These are phyloP conservation scores for Dreissena polymorpha DNA, from an alignment of 1,140 invertebrate genomes.

Conservation along the genomic window DNA sequence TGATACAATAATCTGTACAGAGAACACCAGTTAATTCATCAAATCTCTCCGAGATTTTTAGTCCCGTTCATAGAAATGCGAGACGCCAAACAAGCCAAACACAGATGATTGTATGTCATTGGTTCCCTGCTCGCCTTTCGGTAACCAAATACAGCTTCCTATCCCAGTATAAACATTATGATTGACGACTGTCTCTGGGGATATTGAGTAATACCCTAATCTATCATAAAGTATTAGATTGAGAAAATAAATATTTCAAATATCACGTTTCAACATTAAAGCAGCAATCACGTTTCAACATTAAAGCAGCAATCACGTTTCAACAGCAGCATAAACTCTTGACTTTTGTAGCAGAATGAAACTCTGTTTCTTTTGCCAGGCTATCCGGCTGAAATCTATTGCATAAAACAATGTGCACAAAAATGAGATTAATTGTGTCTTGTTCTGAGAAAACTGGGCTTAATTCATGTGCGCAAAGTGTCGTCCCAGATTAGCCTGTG, in stretches of 20 bases:
- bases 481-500: no score
- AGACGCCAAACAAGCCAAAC: not conserved
- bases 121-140: not conserved
- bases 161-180: not conserved
- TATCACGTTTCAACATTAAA: no score
- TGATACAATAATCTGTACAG: conserved; percentile 41
- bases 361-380: no score
- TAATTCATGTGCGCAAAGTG: no score
- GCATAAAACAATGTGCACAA: no score
- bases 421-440: no score
- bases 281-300: no score
- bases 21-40: conserved; percentile 24
- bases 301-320: no score
- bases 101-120: not conserved
- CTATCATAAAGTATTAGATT: conserved; percentile 8
- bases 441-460: no score
- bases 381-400: no score
- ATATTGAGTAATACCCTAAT: not conserved
- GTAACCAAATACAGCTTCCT: not conserved
- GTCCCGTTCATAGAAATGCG: not conserved
- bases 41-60: not conserved
- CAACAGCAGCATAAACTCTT: no score
- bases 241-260: not conserved
- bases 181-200: not conserved
- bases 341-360: no score